These are phyloP conservation scores for Spodoptera frugiperda DNA, from an alignment of 1,140 invertebrate species.

Conservation along the genomic window DNA sequence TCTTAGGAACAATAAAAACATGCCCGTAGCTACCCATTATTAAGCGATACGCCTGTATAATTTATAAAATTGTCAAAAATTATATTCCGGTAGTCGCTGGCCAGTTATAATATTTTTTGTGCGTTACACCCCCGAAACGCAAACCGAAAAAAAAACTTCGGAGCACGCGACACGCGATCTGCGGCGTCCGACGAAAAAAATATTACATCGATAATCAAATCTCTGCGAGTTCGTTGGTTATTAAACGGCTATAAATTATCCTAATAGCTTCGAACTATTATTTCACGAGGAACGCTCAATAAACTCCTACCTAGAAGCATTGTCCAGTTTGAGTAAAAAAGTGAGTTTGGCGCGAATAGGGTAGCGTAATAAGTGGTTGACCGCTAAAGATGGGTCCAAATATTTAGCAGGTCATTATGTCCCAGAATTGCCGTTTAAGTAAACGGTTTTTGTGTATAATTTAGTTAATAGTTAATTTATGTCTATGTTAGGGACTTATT, in stretches of 20 bases:
- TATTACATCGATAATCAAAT: slow-evolving; percentile 80
- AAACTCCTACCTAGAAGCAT: slow-evolving; percentile 48
- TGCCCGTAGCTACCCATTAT: slow-evolving; percentile 75
- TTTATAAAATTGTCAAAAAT: slow-evolving; percentile 85
- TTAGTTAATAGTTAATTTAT: slow-evolving; percentile 17
- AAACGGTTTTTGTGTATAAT: slow-evolving; percentile 32
- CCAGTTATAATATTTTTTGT: slow-evolving; percentile 81
- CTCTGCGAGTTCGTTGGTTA: slow-evolving; percentile 73
- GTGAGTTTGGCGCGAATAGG: slow-evolving; percentile 4
- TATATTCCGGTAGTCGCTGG: slow-evolving; percentile 85
- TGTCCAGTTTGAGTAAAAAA: slow-evolving; percentile 44
- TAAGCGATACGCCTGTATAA: slow-evolving; percentile 78
- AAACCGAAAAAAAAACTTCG: slow-evolving; percentile 75
- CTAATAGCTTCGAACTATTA: slow-evolving; percentile 80
- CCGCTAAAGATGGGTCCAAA: slow-evolving; percentile 54
- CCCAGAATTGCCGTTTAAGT: slow-evolving; percentile 34
- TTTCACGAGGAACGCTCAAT: slow-evolving; percentile 45
- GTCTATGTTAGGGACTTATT: background rate
- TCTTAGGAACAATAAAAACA: slow-evolving; percentile 64
- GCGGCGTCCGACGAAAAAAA: slow-evolving; percentile 72
- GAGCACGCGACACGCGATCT: slow-evolving; percentile 84
- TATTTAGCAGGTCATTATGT: slow-evolving; percentile 53
- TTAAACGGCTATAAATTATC: slow-evolving; percentile 85
- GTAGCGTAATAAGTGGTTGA: slow-evolving; percentile 42
- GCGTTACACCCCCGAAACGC: slow-evolving; percentile 67